Evolutionary conservation across 1,140 invertebrate species (phyloP), one percentile per base, ranked within the genome.

Genomic region (Nylanderia fulva): DNA sequence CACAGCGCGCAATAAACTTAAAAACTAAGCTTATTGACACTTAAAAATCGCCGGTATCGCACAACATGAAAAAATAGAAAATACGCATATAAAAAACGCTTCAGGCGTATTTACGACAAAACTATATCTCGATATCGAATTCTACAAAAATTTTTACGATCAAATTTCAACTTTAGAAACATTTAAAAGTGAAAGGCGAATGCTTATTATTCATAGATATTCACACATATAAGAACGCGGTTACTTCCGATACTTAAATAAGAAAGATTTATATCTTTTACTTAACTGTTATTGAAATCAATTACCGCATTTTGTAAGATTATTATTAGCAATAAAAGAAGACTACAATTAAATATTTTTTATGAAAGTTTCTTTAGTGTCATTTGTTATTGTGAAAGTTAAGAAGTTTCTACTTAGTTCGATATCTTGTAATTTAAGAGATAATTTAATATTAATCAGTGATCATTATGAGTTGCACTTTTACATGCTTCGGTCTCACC

Each of bases 381-480:
- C 15, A 69, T 52, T 58, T 71, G n/a, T 33, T 80, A 42, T 42
- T 56, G 77, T 80, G 64, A 58, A 71, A 71, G 77, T 21, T 15
- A 29, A 69, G 42, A 18, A 39, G 11, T 56, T 56, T 69, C 42
- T 48, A 39, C 5, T 48, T 27, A 29, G 24, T 24, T 29, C 18
- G 6, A 8, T 69, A 36, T 71, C 24, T 71, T 36, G 29, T 80
- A 42, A 80, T 71, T 71, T 24, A 56, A 42, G 24, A 80, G 24
- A 42, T 58, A 21, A 58, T 56, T 54, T 39, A 42, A 71, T 29
- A 58, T 80, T 58, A 80, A 82, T 82, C 66, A 56, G 15, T 18
- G 0, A 82, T 72, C 36, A 60, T 72, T 58, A 72, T 33, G 36
- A 82, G 24, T 45, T 54, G 66, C 13, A 82, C n/a, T 82, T 72